Base-by-base conservation (phyloP, 2,888 invertebrate genomes). In the Pandemis cinnamomeana region DNA sequence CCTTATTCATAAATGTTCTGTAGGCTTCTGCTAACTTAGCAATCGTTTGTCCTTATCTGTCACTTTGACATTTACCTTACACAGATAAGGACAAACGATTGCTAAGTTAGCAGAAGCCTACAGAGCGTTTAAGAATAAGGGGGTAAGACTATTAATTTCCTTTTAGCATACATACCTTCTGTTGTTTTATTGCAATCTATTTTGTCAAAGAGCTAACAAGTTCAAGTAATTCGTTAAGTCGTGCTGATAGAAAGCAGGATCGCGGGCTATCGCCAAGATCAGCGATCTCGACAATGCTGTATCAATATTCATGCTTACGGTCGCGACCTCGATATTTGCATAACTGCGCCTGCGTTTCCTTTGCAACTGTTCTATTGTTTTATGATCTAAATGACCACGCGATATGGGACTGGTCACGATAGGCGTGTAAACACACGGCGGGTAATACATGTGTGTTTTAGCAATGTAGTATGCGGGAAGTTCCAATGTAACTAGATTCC, bases 381-480 rank as follows among this genome's bases (percentile, higher is more conserved):
- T 92, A 93, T 92, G 92, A 92, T 92, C 93, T 90, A 92, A 93
- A 92, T 93, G 93, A 93, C 92, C 93, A 89, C 86, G 88, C 90
- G 90, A 91, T 91, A 88, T 89, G 88, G 85, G 85, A 7, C 86
- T 83, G 85, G 91, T 93, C 93, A 93, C 93, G 93, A 92, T 91
- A 89, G 88, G 85, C 89, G 86, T 90, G 90, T 88, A 87, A 86
- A 89, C 90, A 88, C 85, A 84, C 84, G 83, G 81, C 81, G 84
- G 80, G 82, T 78, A 79, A 80, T 82, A 84, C 84, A 83, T 81
- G 79, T 82, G 83, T 81, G 80, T 78, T 82, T 70, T 60, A 15
- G 61, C 70, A 53, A 13, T n/a, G 11, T 51, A 51, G n/a, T 51
- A 51, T 11, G 51, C 6, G 6, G n/a, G 51, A 51, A 46, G 11